A percentile compares a stretch with the other conserved stretches of the same genome.
Conservation (phyloP, 2,888 invertebrate species). For the Phaedon cochleariae region DNA sequence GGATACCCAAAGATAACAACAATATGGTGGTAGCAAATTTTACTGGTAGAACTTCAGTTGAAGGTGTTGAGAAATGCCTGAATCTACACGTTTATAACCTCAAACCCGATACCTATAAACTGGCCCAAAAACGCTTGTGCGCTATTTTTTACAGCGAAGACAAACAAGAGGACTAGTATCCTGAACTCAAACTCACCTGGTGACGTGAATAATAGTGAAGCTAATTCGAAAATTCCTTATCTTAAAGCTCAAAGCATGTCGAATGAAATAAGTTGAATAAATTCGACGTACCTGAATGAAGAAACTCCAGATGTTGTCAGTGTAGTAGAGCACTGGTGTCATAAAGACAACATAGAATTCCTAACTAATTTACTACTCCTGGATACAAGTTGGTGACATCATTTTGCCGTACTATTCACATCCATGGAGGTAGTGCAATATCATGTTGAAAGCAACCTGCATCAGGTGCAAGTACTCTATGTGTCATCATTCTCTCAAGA, state of each 20-base stretch:
- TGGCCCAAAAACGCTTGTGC: slow-evolving; percentile 6
- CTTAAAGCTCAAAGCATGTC: neutral
- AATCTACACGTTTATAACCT: neutral
- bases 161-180: neutral
- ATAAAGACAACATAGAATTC: neutral
- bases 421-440: neutral
- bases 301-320: slow-evolving; percentile 8
- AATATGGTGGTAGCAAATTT: neutral
- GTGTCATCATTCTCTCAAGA: too few relatives aligned
- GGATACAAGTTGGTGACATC: too few relatives aligned
- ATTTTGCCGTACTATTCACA: too few relatives aligned
- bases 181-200: neutral
- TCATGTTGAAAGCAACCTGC: neutral
- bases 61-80: slow-evolving; percentile 3
- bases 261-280: neutral
- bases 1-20: neutral
- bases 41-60: neutral
- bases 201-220: neutral
- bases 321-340: slow-evolving; percentile 14
- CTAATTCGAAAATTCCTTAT: neutral
- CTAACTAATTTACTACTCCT: too few relatives aligned
- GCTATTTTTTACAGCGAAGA: neutral
- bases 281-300: too few relatives aligned
- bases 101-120: neutral
- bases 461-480: too few relatives aligned